Percentiles rank a stretch among this genome's conserved stretches.
Conservation (phyloP, 2,113 vertebrate genomes). For the Urocolius indicus region DNA sequence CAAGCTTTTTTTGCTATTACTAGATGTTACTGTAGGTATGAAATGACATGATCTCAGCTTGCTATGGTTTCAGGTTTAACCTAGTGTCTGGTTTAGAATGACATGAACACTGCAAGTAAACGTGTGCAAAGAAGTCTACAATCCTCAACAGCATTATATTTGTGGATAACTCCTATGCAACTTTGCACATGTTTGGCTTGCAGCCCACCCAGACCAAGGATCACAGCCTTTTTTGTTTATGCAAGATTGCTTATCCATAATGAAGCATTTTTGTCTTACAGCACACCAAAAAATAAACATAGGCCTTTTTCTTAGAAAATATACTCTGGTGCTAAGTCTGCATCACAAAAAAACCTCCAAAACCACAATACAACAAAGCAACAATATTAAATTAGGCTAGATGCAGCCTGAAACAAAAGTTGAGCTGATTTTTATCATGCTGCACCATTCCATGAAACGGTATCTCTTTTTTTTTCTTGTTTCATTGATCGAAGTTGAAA, state of each 20-base stretch:
- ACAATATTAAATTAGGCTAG: background rate
- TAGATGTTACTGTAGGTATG: background rate
- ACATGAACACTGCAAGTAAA: background rate
- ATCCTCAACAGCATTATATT: background rate
- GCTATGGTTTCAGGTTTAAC: background rate
- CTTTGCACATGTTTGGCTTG: background rate
- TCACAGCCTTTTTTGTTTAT: background rate
- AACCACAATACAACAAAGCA: background rate
- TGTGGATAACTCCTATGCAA: background rate
- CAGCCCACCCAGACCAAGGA: background rate
- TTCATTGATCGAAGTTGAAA: background rate
- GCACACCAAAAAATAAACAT: background rate
- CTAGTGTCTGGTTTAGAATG: background rate
- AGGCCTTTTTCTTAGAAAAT: background rate
- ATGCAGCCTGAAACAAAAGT: background rate
- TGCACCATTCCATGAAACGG: background rate
- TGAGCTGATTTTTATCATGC: background rate
- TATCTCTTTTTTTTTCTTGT: background rate
- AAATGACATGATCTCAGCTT: background rate
- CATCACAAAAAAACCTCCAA: background rate
- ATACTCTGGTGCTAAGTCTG: background rate
- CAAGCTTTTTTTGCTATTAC: background rate
- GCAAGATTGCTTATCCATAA: background rate
- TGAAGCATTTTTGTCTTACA: background rate
- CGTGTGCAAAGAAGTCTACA: background rate